Conservation (phyloP, 2,888 invertebrate genomes). For the Ennomos erosarius region DNA sequence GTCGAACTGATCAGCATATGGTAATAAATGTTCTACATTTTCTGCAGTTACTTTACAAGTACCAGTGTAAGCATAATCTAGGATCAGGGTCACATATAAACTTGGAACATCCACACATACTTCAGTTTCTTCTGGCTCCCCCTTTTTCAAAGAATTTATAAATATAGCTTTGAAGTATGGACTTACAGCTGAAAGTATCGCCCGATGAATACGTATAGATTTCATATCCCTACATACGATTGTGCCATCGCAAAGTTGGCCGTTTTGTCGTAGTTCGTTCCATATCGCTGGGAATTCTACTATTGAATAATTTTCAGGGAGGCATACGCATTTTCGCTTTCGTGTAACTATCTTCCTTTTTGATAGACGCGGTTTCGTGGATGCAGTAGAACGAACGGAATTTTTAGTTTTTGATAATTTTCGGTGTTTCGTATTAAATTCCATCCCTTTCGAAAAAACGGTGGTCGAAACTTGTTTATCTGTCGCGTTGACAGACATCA, state of each 20-base stretch:
- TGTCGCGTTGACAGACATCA: slow-evolving; percentile 76
- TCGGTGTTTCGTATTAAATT: slow-evolving; percentile 84
- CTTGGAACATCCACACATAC: slow-evolving; percentile 86
- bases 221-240: slow-evolving; percentile 87
- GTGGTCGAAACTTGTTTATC: slow-evolving; percentile 81
- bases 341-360: slow-evolving; percentile 77
- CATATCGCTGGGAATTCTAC: slow-evolving; percentile 88
- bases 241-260: slow-evolving; percentile 89
- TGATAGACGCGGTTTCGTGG: slow-evolving; percentile 73
- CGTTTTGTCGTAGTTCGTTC: slow-evolving; percentile 87
- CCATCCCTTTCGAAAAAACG: slow-evolving; percentile 84
- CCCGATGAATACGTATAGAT: slow-evolving; percentile 88
- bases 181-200: slow-evolving; percentile 89
- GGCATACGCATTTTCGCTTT: slow-evolving; percentile 86
- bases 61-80: slow-evolving; percentile 92
- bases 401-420: slow-evolving; percentile 84
- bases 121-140: slow-evolving; percentile 85
- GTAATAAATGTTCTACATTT: slow-evolving; percentile 89
- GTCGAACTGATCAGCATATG: slow-evolving; percentile 90
- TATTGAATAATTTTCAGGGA: slow-evolving; percentile 84
- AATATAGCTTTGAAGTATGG: slow-evolving; percentile 90
- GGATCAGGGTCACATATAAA: slow-evolving; percentile 86
- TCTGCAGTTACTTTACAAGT: slow-evolving; percentile 86
- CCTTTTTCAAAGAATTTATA: slow-evolving; percentile 87
- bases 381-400: slow-evolving; percentile 77